phyloP scores from a whole-genome alignment of 2,888 invertebrate species.

The Euzetes globulus region DNA sequence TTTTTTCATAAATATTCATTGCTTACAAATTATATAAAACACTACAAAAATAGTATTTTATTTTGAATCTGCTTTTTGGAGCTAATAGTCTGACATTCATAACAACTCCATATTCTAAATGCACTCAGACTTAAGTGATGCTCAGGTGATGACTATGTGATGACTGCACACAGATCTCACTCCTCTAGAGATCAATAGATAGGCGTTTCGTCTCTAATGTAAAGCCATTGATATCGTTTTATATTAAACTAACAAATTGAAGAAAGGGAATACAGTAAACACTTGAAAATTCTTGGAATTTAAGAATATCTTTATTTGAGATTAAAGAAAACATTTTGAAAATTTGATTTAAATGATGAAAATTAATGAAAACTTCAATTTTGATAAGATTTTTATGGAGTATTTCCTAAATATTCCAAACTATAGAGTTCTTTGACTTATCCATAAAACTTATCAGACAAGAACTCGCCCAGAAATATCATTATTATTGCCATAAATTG shows the following conservation, averaged over 20 bases:
- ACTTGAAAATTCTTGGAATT: no score
- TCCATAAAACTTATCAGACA: no score
- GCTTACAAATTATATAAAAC: not conserved
- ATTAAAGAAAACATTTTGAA: no score
- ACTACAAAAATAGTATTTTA: not conserved
- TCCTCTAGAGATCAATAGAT: not conserved
- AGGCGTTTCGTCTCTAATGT: not conserved
- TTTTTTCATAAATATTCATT: not conserved
- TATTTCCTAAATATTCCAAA: no score
- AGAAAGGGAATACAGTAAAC: no score
- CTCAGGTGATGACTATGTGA: not conserved
- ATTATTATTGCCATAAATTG: not conserved
- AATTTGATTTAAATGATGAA: no score
- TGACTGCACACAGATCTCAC: not conserved
- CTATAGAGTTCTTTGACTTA: no score
- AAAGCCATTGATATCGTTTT: not conserved
- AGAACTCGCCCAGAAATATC: not conserved
- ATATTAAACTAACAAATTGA: not conserved
- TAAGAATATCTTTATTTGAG: no score
- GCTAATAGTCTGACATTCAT: not conserved
- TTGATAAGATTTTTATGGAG: no score
- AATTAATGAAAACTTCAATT: no score
- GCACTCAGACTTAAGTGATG: not conserved
- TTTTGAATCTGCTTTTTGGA: not conserved
- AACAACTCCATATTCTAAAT: conserved; percentile 1